These are phyloP conservation scores for Anastrepha obliqua DNA, from an alignment of 1,140 invertebrate species.

Conservation along the genomic window DNA sequence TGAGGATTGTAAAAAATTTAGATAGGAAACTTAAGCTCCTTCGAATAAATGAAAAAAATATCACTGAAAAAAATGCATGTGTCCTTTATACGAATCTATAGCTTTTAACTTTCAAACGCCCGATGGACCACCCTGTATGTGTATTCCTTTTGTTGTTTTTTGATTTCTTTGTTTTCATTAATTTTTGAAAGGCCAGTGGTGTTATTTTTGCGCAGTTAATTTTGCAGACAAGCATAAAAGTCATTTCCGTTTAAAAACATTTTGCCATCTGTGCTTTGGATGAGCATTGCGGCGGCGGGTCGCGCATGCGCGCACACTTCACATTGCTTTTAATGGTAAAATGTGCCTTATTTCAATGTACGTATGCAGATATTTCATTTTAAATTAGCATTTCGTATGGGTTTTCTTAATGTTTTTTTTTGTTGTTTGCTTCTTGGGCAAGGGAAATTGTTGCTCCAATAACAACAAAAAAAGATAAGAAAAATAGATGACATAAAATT, in stretches of 20 bases:
- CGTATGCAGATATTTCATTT: neutral
- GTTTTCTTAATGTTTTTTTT: neutral
- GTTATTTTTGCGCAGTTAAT: conserved; percentile 20
- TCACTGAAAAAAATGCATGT: too few relatives aligned
- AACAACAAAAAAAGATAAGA: neutral
- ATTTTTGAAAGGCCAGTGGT: neutral
- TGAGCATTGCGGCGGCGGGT: neutral
- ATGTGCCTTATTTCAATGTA: neutral
- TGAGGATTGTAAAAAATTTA: too few relatives aligned
- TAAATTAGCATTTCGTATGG: neutral
- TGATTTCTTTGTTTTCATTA: neutral
- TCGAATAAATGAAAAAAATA: too few relatives aligned
- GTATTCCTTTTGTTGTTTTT: neutral
- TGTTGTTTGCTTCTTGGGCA: neutral
- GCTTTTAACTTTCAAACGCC: too few relatives aligned
- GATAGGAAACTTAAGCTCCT: too few relatives aligned
- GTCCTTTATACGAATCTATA: too few relatives aligned
- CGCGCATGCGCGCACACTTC: conserved; percentile 8
- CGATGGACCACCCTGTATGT: too few relatives aligned
- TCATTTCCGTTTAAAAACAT: conserved; percentile 17
- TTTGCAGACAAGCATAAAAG: conserved; percentile 51
- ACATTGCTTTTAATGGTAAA: neutral
- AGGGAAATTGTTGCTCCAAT: too few relatives aligned
- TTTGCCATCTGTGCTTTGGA: neutral
- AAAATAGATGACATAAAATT: neutral